Base-by-base conservation (phyloP, 2,888 invertebrate species). In the Colletes collaris region DNA sequence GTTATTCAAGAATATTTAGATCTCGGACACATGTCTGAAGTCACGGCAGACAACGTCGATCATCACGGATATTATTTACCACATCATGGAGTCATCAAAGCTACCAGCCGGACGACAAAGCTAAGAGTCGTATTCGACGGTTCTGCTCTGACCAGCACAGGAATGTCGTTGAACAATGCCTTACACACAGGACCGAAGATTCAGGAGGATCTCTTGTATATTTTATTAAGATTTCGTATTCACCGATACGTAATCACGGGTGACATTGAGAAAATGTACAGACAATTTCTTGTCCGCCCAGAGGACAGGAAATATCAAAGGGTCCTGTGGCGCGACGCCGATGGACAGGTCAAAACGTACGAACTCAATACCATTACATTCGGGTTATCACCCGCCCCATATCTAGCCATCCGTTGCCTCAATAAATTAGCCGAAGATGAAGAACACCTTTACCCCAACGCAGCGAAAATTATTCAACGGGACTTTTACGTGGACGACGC, bases 401-500 rank as follows among this genome's bases (percentile, higher is more conserved):
- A 27, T 11, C 4, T 55, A 16, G 55, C 27, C 27, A 27, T 55
- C 11, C 55, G 55, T 3, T 55, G 55, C 4, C 27, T 55, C 55
- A 50, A 2, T 2, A 13, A 50, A n/a, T n/a, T 50, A 13, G 50
- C 2, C 5, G n/a, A 50, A 4, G 50, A 56, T 35, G 56, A 56
- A 35, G 35, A 10, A 1, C 13, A 56, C 5, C 56, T 11, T 2
- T 56, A 35, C 4, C 35, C 56, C 13, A 10, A 37, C 0, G 35
- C 56, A 3, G 35, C 56, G 0, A 4, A 27, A 5, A 11, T 56
- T 2, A 6, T 56, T 0, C 37, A 4, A 4, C 56, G 56, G 1
- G 56, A 56, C 13, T 56, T 56, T 13, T 56, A 56, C 37, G 56
- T 56, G 2, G 56, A 56, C 13, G 56, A 56, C 13, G 56, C 56